These are phyloP conservation scores for Tringa solitaria DNA, from an alignment of 2,113 vertebrate species.

Conservation along the genomic window DNA sequence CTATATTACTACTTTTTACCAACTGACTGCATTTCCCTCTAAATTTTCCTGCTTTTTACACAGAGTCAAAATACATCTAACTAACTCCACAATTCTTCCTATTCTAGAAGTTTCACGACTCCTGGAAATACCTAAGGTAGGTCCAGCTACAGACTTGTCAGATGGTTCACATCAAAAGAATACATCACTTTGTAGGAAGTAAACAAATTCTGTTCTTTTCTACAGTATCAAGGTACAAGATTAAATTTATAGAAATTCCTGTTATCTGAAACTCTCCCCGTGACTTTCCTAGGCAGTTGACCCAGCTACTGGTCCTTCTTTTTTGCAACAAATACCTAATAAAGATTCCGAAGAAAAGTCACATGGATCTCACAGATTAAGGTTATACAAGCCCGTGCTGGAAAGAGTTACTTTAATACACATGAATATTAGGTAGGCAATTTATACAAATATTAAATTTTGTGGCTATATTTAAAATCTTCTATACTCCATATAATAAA, in stretches of 20 bases:
- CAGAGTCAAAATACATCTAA: not conserved
- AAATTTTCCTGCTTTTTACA: not conserved
- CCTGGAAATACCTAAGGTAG: not conserved
- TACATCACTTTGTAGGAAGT: not conserved
- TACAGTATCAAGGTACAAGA: not conserved
- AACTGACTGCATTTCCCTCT: not conserved
- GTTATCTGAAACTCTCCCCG: not conserved
- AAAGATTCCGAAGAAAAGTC: not conserved
- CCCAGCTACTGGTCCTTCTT: not conserved
- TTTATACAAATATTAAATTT: not conserved
- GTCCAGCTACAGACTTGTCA: not conserved
- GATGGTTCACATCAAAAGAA: not conserved
- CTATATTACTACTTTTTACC: not conserved
- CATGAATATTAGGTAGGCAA: not conserved
- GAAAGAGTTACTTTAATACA: not conserved
- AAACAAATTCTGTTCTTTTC: not conserved
- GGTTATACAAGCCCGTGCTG: not conserved
- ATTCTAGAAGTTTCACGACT: not conserved
- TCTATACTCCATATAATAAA: not conserved
- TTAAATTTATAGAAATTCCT: not conserved
- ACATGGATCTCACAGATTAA: not conserved
- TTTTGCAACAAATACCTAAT: not conserved
- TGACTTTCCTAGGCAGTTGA: not conserved
- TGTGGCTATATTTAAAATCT: not conserved
- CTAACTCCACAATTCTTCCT: not conserved